These are phyloP conservation scores for Parambassis ranga DNA, from an alignment of 2,797 vertebrate species.

Conservation along the genomic window DNA sequence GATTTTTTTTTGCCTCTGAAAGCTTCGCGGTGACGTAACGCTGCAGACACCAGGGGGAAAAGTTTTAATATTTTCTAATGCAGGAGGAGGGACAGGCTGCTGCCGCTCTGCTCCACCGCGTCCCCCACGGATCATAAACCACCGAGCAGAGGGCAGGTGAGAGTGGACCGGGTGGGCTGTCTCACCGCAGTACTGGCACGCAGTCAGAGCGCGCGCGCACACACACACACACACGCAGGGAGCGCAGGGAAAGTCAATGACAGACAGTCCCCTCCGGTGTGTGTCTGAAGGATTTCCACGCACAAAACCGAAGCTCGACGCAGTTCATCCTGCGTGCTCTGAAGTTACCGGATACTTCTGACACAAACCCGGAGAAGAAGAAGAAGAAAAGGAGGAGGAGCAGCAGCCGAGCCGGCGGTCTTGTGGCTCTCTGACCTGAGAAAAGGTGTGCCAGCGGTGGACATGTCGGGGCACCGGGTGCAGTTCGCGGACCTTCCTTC, in stretches of 20 bases:
- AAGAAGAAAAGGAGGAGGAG: too few species aligned
- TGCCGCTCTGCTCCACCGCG: not conserved
- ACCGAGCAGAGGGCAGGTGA: slow-evolving; percentile 57
- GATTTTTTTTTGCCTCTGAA: not conserved
- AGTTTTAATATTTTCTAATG: slow-evolving; percentile 50
- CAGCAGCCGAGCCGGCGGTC: not conserved
- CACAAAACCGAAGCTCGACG: not conserved
- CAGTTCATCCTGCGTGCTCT: not conserved
- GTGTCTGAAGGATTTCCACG: slow-evolving; percentile 23
- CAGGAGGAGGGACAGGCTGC: not conserved
- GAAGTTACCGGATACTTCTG: slow-evolving; percentile 69
- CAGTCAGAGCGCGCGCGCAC: too few species aligned
- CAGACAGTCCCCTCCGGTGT: slow-evolving; percentile 8
- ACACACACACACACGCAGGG: not conserved
- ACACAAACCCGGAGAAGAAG: slow-evolving; percentile 7
- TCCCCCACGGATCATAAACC: not conserved
- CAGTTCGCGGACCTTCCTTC: slow-evolving; percentile 82
- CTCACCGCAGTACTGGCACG: slow-evolving; percentile 69
- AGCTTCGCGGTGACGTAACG: slow-evolving; percentile 70
- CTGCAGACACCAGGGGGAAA: slow-evolving; percentile 54
- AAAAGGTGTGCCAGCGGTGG: slow-evolving; percentile 9
- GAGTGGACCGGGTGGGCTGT: slow-evolving; percentile 26
- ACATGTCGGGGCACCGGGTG: slow-evolving; percentile 85
- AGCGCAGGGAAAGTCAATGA: slow-evolving; percentile 36
- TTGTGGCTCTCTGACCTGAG: slow-evolving; percentile 36